Evolutionary conservation across 2,113 vertebrate genomes (phyloP).

Genomic region (Scatophagus argus): DNA sequence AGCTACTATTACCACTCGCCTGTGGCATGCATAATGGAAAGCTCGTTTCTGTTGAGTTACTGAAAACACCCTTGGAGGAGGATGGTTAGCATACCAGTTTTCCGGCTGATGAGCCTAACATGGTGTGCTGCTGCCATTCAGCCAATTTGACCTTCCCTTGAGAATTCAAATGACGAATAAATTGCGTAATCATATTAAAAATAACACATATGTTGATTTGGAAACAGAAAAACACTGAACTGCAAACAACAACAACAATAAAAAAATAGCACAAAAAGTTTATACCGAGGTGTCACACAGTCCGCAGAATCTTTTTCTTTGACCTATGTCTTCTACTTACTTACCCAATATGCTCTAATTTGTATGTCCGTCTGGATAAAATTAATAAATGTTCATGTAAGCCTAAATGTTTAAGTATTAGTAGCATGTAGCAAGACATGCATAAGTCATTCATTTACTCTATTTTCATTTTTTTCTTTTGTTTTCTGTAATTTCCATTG

Average conservation of each 20-base stretch:
- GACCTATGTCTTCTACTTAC: too few relatives aligned
- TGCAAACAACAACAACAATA: background rate
- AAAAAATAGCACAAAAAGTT: background rate
- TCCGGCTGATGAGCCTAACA: background rate
- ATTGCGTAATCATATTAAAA: background rate
- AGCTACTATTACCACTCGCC: conserved; percentile 18
- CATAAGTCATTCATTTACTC: too few relatives aligned
- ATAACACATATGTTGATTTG: background rate
- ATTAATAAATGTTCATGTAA: too few relatives aligned
- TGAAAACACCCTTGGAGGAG: conserved; percentile 4
- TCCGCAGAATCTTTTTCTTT: too few relatives aligned
- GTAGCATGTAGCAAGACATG: background rate
- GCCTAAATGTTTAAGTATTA: too few relatives aligned
- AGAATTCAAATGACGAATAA: background rate
- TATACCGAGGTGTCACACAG: too few relatives aligned
- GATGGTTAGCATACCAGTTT: background rate
- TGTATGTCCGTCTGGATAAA: too few relatives aligned
- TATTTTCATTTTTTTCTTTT: background rate
- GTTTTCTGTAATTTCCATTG: background rate
- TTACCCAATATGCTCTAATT: too few relatives aligned
- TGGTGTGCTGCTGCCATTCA: background rate
- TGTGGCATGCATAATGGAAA: conserved; percentile 28
- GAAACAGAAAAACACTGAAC: background rate
- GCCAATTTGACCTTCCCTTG: background rate
- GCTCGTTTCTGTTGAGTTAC: conserved; percentile 14